A percentile compares a stretch with the other conserved stretches of the same genome.
Conservation (phyloP, 30 jellyfish, hydroid and myxozoan species). For the Turritopsis rubra region DNA sequence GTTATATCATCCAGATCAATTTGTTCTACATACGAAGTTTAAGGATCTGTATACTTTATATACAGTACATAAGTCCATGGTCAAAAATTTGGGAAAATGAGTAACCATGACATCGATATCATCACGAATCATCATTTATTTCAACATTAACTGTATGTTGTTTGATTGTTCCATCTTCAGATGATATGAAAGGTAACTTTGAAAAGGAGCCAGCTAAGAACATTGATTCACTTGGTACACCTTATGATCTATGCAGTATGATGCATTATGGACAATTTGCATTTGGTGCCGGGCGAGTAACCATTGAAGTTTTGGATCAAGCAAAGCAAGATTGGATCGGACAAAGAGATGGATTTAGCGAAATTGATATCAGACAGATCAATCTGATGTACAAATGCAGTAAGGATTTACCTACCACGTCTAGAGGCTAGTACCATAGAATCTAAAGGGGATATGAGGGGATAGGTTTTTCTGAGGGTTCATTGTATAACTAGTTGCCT, state of each 20-base stretch:
- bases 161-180: background rate
- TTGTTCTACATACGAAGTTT: too few species aligned
- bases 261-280: slow-evolving; percentile 79
- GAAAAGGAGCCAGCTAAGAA: background rate
- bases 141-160: too few species aligned
- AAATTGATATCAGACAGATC: slow-evolving; percentile 52
- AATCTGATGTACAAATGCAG: slow-evolving; percentile 27
- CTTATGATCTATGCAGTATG: slow-evolving; percentile 45
- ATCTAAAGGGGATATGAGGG: too few species aligned
- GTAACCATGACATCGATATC: too few species aligned
- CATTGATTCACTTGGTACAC: slow-evolving; percentile 18
- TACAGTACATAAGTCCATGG: too few species aligned
- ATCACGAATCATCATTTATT: too few species aligned
- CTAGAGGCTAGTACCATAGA: background rate
- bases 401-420: background rate
- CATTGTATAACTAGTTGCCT: too few species aligned
- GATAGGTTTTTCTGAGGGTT: too few species aligned
- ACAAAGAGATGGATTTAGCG: slow-evolving; percentile 52
- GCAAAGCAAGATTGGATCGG: slow-evolving; percentile 58
- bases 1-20: too few species aligned
- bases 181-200: slow-evolving; percentile 6
- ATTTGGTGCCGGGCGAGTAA: slow-evolving; percentile 56
- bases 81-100: too few species aligned
- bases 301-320: slow-evolving; percentile 47
- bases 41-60: too few species aligned